Conservation (phyloP, 2,113 vertebrate genomes). For the Halichoerus grypus region DNA sequence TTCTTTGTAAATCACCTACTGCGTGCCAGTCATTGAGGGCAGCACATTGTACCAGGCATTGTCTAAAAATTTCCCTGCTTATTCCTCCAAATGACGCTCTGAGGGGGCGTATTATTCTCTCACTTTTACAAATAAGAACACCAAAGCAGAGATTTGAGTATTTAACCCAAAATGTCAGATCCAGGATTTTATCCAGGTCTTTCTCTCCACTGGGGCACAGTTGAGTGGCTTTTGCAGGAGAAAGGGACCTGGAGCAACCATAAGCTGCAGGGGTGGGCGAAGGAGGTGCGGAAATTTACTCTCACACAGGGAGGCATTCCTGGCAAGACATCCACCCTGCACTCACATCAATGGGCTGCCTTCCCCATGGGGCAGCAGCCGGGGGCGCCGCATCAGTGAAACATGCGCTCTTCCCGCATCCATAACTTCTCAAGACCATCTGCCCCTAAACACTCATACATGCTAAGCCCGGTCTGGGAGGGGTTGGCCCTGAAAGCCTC, state of each 20-base stretch:
- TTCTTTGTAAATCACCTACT: not conserved
- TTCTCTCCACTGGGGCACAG: constrained; percentile 3
- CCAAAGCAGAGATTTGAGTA: not conserved
- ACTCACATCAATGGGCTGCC: not conserved
- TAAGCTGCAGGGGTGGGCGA: not conserved
- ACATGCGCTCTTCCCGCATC: not conserved
- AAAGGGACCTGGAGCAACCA: not conserved
- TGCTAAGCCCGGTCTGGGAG: not conserved
- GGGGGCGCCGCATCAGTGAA: not conserved
- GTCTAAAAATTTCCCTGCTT: not conserved
- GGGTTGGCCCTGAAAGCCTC: not conserved
- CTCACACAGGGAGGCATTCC: not conserved
- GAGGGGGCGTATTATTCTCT: not conserved
- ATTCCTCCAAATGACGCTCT: not conserved
- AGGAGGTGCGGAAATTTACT: not conserved
- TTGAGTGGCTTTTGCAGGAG: not conserved
- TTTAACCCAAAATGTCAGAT: not conserved
- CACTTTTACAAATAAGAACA: constrained; percentile 24
- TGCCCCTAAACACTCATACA: not conserved
- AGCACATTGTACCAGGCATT: not conserved
- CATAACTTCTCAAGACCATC: not conserved
- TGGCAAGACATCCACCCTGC: not conserved
- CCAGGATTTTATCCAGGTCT: constrained; percentile 18
- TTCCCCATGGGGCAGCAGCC: accelerated
- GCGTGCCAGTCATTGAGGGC: not conserved